Evolutionary conservation across 2,113 vertebrate genomes (phyloP).

Genomic region (Rhea pennata): DNA sequence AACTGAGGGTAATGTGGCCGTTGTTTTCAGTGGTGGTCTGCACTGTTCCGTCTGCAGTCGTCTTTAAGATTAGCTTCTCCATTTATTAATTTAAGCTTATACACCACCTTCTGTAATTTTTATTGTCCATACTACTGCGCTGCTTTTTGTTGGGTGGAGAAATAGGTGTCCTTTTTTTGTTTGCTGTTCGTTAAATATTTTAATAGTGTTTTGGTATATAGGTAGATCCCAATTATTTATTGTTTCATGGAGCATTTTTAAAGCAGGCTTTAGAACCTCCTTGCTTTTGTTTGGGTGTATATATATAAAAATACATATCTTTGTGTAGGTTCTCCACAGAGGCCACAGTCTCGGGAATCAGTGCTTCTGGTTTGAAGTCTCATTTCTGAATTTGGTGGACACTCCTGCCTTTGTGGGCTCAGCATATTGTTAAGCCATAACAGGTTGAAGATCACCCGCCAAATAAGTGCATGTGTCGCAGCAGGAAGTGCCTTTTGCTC

Average conservation of each 20-base stretch:
- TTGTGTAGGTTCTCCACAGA: too few relatives aligned
- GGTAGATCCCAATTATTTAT: neutral
- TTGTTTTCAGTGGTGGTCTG: neutral
- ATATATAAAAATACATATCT: too few relatives aligned
- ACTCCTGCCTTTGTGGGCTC: neutral
- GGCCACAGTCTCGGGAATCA: rapidly evolving
- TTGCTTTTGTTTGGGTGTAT: neutral
- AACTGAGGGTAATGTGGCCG: rapidly evolving
- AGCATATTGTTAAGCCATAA: rapidly evolving
- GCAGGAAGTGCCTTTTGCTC: neutral
- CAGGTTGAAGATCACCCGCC: neutral
- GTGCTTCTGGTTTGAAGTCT: neutral
- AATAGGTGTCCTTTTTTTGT: neutral
- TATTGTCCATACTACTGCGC: neutral
- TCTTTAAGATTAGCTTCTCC: neutral
- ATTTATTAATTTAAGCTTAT: neutral
- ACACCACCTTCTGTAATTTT: neutral
- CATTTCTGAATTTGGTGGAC: neutral
- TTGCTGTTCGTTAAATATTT: neutral
- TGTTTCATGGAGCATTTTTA: neutral
- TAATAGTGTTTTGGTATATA: neutral
- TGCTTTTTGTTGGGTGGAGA: neutral
- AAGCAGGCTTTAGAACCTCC: neutral
- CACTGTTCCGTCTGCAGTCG: neutral
- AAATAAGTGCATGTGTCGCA: neutral